Evolutionary conservation across 2,888 invertebrate species (phyloP).

Genomic region (Drosophila lacicola): DNA sequence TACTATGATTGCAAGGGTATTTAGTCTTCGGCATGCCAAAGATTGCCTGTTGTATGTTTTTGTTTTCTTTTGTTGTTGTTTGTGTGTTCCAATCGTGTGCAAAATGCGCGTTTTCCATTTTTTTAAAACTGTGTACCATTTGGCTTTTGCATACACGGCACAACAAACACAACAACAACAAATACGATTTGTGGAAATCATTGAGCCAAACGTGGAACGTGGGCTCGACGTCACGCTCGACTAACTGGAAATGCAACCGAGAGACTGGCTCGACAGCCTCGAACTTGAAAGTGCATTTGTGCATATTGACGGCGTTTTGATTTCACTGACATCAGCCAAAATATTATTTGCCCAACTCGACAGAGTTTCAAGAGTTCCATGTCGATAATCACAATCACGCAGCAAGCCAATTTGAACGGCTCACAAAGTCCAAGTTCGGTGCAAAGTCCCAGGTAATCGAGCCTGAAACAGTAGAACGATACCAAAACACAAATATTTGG

Average conservation of each 20-base stretch:
- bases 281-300: constrained; percentile 45
- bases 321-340: constrained; percentile 27
- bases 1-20: too few relatives aligned
- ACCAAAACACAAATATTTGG: constrained; percentile 32
- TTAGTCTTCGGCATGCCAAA: too few relatives aligned
- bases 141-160: constrained; percentile 14
- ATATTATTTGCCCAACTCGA: constrained; percentile 5
- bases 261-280: constrained; percentile 21
- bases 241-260: constrained; percentile 39
- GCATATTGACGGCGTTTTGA: constrained; percentile 19
- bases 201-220: constrained; percentile 21
- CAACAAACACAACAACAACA: constrained; percentile 24
- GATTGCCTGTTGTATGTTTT: too few relatives aligned
- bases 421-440: constrained; percentile 46
- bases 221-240: constrained; percentile 38
- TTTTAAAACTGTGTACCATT: neutral
- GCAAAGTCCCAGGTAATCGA: constrained; percentile 54
- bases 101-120: constrained; percentile 1
- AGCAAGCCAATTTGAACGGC: constrained; percentile 21
- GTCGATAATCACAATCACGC: constrained; percentile 20
- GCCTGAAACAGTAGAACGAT: constrained; percentile 30
- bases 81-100: neutral
- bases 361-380: constrained; percentile 14
- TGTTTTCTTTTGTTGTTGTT: neutral
- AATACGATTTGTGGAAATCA: constrained; percentile 34